Evolutionary conservation across 2,113 vertebrate genomes (phyloP).

Genomic region (Pholis gunnellus): DNA sequence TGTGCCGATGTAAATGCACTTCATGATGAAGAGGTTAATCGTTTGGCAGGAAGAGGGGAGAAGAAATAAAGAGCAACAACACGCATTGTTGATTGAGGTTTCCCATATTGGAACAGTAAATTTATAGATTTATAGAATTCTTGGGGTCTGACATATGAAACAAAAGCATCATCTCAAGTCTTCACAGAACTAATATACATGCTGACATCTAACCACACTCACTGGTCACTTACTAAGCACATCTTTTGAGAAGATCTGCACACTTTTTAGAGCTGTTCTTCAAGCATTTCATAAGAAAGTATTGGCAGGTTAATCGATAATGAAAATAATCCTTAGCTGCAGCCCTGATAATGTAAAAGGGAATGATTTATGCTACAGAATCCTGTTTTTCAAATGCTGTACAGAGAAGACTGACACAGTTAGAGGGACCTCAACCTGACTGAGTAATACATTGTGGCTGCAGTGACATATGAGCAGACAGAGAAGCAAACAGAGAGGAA

Average conservation of each 20-base stretch:
- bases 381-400: no score
- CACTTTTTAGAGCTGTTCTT: no score
- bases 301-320: neutral
- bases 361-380: no score
- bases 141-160: neutral
- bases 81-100: neutral
- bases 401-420: neutral
- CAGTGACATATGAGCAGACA: neutral
- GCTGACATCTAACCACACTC: slow-evolving; percentile 1
- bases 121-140: neutral
- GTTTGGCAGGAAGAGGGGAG: neutral
- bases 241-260: neutral
- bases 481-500: neutral
- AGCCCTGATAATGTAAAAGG: neutral
- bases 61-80: neutral
- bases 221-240: neutral
- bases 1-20: neutral
- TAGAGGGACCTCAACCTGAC: neutral
- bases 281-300: no score
- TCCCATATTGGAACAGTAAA: neutral
- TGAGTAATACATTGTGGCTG: neutral
- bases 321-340: neutral
- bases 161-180: neutral
- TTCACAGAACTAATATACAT: slow-evolving; percentile 3
- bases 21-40: neutral